Conservation (phyloP, 2,888 invertebrate species). For the Oasisia sp. region DNA sequence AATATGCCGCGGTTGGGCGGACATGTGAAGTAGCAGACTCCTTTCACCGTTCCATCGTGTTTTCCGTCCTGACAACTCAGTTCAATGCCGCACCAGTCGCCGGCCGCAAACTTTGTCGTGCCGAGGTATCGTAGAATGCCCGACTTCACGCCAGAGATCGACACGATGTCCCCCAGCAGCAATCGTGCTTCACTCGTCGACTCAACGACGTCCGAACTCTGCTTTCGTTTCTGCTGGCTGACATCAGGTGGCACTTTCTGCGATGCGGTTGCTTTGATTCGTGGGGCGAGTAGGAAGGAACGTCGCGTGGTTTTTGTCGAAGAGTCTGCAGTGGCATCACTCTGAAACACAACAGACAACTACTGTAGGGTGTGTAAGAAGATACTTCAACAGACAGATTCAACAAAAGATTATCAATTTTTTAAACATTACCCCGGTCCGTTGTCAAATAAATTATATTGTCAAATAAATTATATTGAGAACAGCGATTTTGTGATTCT, state of each 20-base stretch:
- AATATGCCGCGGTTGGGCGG: constrained; percentile 73
- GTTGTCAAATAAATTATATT: too few relatives aligned
- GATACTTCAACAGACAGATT: too few relatives aligned
- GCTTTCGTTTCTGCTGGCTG: neutral
- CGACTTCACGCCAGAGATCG: constrained; percentile 66
- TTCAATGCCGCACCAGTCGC: constrained; percentile 76
- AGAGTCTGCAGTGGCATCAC: neutral
- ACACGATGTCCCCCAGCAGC: constrained; percentile 65
- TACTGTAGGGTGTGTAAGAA: neutral
- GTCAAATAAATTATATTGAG: too few relatives aligned
- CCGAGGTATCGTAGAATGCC: constrained; percentile 73
- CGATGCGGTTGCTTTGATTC: neutral
- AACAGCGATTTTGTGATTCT: too few relatives aligned
- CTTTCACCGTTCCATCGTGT: constrained; percentile 74
- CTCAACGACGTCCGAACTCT: neutral
- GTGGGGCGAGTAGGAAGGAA: neutral
- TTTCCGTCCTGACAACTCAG: constrained; percentile 71
- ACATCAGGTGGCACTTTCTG: neutral
- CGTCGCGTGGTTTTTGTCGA: neutral
- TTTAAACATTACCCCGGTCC: too few relatives aligned
- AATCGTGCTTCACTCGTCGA: neutral
- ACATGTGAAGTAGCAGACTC: constrained; percentile 75
- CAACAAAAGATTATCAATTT: too few relatives aligned
- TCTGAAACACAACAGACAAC: neutral
- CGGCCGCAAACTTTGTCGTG: constrained; percentile 70